Base-by-base conservation (phyloP, 1,140 invertebrate species). In the Drosophila aff. region DNA sequence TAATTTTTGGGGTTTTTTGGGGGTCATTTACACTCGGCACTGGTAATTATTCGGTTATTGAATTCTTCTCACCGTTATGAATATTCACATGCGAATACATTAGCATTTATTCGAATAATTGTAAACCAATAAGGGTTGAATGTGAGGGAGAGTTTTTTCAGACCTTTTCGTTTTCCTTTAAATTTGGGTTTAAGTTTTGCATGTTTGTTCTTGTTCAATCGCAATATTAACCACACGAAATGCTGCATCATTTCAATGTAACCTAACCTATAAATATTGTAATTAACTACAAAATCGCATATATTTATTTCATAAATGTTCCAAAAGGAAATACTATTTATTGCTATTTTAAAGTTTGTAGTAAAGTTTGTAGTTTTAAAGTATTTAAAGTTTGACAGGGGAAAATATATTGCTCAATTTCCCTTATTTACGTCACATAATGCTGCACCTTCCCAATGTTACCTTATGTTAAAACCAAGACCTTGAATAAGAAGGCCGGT, bases 1-100 rank as follows among this genome's bases (percentile, higher is more conserved):
- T 26, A 15, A 65, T 41, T 52, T 65, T 28, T 16, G 7, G 28
- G 13, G 41, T 64, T 47, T 26, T 23, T 15, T 28, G 3, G 28
- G 11, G 8, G 18, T 8, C 13, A 40, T 8, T 31, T 23, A 26
- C 21, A 41, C 4, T n/a, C 11, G 2, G 13, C 13, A 18, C 36
- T 41, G 2, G 28, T 50, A 68, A 69, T 41, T 68, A 68, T 68
- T 50, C 46, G 31, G 7, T 67, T 67, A 69, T 69, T 69, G 26
- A 47, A 28, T 46, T 28, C 31, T 59, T 26, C 23, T 28, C 21
- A 2, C 18, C 3, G 26, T 13, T 16, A 58, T 58, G 11, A 58
- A 58, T 43, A 58, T 36, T 23, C 15, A 33, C 7, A 33, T 55
- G 15, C 3, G 28, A 26, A 41, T 57, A 11, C 1, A 40, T 57